A percentile compares a stretch with the other conserved stretches of the same genome.
phyloP scores from a whole-genome alignment of 2,113 vertebrate species.

The Cranoglanis bouderius region DNA sequence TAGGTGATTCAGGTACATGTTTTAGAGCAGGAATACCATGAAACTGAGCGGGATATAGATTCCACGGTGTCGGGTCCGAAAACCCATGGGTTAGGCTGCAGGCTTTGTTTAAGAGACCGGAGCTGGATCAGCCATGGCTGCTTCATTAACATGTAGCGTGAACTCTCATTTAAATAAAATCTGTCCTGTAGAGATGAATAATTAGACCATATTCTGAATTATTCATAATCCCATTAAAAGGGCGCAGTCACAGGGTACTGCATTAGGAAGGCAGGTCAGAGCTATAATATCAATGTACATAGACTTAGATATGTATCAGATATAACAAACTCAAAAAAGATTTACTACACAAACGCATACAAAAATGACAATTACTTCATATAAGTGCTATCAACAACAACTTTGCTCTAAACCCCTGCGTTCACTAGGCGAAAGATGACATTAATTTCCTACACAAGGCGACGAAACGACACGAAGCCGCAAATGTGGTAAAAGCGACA shows the following conservation, averaged over 20 bases:
- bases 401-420: background rate
- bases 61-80: background rate
- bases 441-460: background rate
- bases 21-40: background rate
- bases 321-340: background rate
- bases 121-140: constrained; percentile 19
- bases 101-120: background rate
- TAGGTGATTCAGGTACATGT: background rate
- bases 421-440: background rate
- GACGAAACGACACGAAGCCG: background rate
- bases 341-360: background rate
- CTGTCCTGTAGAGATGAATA: constrained; percentile 49
- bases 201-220: constrained; percentile 45
- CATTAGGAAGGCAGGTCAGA: background rate
- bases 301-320: background rate
- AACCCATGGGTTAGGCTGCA: background rate
- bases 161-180: constrained; percentile 56
- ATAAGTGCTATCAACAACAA: background rate
- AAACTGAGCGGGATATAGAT: background rate
- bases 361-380: background rate
- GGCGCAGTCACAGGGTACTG: background rate
- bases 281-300: background rate
- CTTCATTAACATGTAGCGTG: constrained; percentile 45
- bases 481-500: background rate
- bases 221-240: constrained; percentile 43